These are phyloP conservation scores for Napeogenes sylphis DNA, from an alignment of 2,888 invertebrate genomes.

Conservation along the genomic window DNA sequence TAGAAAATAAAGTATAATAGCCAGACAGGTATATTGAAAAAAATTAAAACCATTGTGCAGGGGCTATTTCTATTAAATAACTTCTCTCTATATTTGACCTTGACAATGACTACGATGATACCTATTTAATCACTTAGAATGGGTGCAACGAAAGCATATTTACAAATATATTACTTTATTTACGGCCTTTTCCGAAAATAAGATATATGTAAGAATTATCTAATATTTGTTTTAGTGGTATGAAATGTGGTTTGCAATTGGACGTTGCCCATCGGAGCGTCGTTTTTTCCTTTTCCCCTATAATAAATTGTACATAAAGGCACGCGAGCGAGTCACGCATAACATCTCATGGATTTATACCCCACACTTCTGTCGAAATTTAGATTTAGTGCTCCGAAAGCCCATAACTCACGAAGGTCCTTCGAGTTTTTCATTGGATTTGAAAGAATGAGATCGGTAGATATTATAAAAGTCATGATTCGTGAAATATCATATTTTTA, in stretches of 20 bases:
- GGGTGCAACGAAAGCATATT: conserved; percentile 1
- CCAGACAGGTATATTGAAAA: too few species aligned
- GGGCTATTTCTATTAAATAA: too few species aligned
- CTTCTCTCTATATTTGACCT: too few species aligned
- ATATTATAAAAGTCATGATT: conserved; percentile 32
- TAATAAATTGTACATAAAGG: conserved; percentile 72
- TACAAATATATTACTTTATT: neutral
- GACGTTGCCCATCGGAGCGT: conserved; percentile 44
- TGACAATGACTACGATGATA: too few species aligned
- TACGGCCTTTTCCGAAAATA: neutral
- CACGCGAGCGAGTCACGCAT: conserved; percentile 71
- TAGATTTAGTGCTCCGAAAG: conserved; percentile 73
- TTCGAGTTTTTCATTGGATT: conserved; percentile 46
- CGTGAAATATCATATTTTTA: conserved; percentile 1
- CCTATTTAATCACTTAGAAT: too few species aligned
- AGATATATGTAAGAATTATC: conserved; percentile 23
- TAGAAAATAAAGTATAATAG: too few species aligned
- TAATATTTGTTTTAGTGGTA: conserved; percentile 39
- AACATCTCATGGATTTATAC: conserved; percentile 73
- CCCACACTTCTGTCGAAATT: conserved; percentile 75
- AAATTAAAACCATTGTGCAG: too few species aligned
- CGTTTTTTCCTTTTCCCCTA: conserved; percentile 56
- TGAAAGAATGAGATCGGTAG: conserved; percentile 40
- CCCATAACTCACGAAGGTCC: conserved; percentile 54
- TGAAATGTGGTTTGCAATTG: conserved; percentile 46